Percentiles rank a stretch among this genome's conserved stretches.
phyloP scores from a whole-genome alignment of 2,113 vertebrate genomes.

The Centropus bengalensis region DNA sequence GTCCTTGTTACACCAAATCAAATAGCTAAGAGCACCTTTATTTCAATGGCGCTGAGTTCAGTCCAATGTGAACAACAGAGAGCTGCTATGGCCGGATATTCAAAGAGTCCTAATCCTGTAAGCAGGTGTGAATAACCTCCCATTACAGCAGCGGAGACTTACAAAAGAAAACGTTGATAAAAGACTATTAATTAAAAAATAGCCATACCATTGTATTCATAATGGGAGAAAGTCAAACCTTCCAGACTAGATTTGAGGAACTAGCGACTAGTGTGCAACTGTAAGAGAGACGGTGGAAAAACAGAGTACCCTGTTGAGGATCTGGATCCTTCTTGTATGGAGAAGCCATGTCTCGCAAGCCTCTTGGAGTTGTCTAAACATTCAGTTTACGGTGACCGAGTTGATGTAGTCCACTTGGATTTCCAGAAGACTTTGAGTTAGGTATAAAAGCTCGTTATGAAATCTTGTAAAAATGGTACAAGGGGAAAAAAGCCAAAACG shows the following conservation, averaged over 20 bases:
- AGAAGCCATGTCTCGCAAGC: neutral
- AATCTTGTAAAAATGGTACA: neutral
- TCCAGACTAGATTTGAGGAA: neutral
- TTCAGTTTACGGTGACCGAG: neutral
- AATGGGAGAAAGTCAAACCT: neutral
- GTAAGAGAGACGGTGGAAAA: neutral
- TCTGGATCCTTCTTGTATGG: neutral
- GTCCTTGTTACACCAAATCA: neutral
- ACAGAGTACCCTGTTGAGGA: neutral
- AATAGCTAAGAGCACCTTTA: neutral
- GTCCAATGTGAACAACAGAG: neutral
- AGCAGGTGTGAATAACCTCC: neutral
- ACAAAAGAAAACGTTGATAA: neutral
- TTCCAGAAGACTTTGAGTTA: neutral
- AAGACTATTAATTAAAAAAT: neutral
- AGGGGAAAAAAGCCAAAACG: neutral
- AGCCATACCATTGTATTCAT: neutral
- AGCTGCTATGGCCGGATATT: neutral
- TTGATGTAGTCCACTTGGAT: neutral
- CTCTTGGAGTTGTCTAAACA: neutral
- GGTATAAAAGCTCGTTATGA: neutral
- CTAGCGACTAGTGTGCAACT: neutral
- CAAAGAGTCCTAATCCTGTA: neutral
- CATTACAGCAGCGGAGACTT: neutral
- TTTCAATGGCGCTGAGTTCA: neutral